A percentile compares a stretch with the other conserved stretches of the same genome.
These are phyloP conservation scores for Ceratosolen solmsi DNA, from an alignment of 1,140 invertebrate species.

Conservation along the genomic window DNA sequence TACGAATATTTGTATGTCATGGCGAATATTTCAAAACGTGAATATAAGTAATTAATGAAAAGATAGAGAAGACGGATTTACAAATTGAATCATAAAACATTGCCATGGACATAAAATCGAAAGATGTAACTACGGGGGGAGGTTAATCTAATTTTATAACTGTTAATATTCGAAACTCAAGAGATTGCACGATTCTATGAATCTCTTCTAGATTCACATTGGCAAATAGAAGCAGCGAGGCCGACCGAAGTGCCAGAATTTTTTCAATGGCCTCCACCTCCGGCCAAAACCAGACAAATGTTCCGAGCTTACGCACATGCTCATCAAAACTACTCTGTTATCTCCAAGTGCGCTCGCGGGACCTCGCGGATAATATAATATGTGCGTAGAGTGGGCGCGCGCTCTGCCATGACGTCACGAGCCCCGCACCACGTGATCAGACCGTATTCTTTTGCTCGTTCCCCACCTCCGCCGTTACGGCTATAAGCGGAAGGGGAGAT, in stretches of 20 bases:
- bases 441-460: conserved; percentile 6
- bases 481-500: conserved; percentile 54
- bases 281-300: neutral
- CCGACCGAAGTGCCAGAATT: no score
- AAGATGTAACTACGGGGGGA: no score
- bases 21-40: neutral
- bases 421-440: conserved; percentile 61
- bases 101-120: no score
- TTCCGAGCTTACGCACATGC: neutral
- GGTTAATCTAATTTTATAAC: no score
- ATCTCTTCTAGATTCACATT: no score
- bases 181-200: no score
- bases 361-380: conserved; percentile 10
- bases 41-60: neutral
- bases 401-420: conserved; percentile 24
- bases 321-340: neutral
- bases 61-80: neutral
- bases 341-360: neutral
- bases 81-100: neutral
- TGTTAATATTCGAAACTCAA: no score
- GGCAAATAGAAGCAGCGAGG: neutral
- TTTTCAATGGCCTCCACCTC: neutral
- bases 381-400: conserved; percentile 23
- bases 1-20: no score
- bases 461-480: neutral